phyloP scores from a whole-genome alignment of 2,888 invertebrate genomes.

The Adineta ricciae region DNA sequence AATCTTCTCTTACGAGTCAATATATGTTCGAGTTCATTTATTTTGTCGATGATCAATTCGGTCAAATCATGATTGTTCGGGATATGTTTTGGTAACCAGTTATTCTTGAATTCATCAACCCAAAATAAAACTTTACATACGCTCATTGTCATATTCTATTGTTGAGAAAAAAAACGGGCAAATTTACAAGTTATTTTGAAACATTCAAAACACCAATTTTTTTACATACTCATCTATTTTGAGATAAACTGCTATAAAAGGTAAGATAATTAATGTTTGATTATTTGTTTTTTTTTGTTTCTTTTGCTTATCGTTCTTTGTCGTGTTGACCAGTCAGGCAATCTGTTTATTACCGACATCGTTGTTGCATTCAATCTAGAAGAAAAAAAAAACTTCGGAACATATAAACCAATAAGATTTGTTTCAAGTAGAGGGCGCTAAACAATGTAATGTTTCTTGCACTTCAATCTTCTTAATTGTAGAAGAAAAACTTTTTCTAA shows the following conservation, averaged over 20 bases:
- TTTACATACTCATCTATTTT: not conserved
- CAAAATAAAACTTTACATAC: not conserved
- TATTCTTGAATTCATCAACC: not conserved
- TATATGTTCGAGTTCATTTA: not conserved
- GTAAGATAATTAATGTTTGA: not conserved
- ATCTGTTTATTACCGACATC: not conserved
- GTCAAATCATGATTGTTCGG: not conserved
- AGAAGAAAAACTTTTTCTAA: too few relatives aligned
- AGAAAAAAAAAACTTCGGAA: not conserved
- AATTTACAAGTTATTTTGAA: not conserved
- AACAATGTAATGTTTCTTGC: not conserved
- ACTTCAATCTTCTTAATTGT: not conserved
- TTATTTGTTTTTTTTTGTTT: not conserved
- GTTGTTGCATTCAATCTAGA: not conserved
- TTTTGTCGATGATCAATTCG: not conserved
- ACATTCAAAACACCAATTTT: not conserved
- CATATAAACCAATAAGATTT: not conserved
- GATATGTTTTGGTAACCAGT: not conserved
- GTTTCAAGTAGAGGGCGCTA: not conserved
- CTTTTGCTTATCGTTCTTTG: not conserved
- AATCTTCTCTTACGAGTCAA: not conserved
- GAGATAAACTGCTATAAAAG: not conserved
- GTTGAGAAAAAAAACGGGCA: not conserved
- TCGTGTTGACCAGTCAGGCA: not conserved
- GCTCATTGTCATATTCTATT: not conserved